Conservation (phyloP, 2,888 invertebrate genomes). For the Ormyrus pomaceus region DNA sequence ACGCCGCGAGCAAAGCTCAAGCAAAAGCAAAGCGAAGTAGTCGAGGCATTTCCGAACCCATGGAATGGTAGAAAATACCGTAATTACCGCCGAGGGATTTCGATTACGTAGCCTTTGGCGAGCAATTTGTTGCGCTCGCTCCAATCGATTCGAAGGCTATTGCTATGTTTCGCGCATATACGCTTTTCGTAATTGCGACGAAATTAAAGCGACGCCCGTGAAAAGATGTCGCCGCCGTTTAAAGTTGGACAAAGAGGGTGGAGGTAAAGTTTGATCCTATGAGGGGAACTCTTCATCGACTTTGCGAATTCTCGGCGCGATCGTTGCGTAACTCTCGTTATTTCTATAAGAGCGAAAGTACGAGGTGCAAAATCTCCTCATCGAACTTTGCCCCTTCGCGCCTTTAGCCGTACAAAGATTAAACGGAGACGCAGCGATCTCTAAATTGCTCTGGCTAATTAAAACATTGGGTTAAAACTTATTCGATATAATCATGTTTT, state of each 20-base stretch:
- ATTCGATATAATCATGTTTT: too few species aligned
- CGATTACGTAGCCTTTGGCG: neutral
- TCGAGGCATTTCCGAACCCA: neutral
- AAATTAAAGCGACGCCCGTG: constrained; percentile 29
- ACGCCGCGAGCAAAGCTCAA: neutral
- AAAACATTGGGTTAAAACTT: too few species aligned
- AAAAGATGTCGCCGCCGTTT: neutral
- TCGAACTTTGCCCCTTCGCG: too few species aligned
- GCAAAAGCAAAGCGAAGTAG: neutral
- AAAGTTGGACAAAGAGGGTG: neutral
- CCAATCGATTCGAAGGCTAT: neutral
- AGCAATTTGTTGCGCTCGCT: constrained; percentile 11
- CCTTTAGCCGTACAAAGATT: too few species aligned
- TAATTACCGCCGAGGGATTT: constrained; percentile 22
- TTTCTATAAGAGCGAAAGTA: neutral
- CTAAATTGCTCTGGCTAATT: too few species aligned
- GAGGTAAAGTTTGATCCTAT: neutral
- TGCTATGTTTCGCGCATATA: neutral
- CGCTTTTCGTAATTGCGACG: constrained; percentile 4
- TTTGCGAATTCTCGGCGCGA: constrained; percentile 14
- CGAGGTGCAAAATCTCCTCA: neutral
- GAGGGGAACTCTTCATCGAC: neutral
- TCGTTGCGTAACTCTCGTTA: constrained; percentile 29
- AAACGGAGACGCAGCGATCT: too few species aligned
- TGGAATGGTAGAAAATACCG: neutral